Conservation (phyloP, 2,888 invertebrate genomes). For the Ophion costatus region DNA sequence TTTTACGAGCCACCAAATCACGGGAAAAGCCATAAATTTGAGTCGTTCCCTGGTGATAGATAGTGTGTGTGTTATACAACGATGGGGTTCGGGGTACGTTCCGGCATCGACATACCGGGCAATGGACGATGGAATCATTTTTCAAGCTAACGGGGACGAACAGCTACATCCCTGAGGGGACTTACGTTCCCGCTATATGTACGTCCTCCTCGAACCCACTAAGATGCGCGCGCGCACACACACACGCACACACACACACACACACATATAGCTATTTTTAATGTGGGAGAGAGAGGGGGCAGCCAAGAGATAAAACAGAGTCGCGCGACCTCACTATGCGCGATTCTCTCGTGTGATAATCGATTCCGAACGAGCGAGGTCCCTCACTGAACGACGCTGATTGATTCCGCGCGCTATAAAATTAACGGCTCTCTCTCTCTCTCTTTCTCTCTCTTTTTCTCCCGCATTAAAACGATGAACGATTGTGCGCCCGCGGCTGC, state of each 20-base stretch:
- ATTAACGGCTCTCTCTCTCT: constrained; percentile 73
- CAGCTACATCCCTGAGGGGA: constrained; percentile 48
- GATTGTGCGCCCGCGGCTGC: constrained; percentile 45
- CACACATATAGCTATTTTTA: constrained; percentile 3
- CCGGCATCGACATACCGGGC: neutral
- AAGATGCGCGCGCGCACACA: neutral
- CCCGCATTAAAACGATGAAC: constrained; percentile 68
- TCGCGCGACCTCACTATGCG: constrained; percentile 45
- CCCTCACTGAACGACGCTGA: constrained; percentile 68
- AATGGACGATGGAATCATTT: constrained; percentile 40
- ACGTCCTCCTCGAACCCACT: neutral
- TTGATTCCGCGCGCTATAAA: constrained; percentile 74
- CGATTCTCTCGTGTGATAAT: constrained; percentile 66
- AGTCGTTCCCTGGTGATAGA: constrained; percentile 15
- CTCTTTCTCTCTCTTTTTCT: constrained; percentile 22
- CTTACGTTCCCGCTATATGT: constrained; percentile 21
- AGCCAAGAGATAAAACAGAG: constrained; percentile 29
- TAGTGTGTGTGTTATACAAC: constrained; percentile 1
- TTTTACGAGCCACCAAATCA: constrained; percentile 12
- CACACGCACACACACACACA: neutral
- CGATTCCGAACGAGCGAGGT: constrained; percentile 69
- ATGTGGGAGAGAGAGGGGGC: constrained; percentile 16
- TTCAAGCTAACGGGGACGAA: constrained; percentile 57
- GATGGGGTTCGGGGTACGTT: constrained; percentile 38
- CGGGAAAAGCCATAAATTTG: constrained; percentile 26